Conservation (phyloP, 2,888 invertebrate species). For the Latrodectus elegans region DNA sequence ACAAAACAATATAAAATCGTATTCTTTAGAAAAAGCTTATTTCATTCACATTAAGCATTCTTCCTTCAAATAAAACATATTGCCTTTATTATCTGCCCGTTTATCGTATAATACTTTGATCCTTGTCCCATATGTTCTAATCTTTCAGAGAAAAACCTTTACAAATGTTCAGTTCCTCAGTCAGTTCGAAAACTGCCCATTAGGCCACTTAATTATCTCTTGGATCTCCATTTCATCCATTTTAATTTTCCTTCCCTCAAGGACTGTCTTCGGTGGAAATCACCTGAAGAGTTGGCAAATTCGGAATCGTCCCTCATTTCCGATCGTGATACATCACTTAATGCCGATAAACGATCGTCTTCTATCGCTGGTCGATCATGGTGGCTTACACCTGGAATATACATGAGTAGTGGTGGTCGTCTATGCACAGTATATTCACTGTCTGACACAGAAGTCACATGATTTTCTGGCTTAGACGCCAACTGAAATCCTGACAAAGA, state of each 20-base stretch:
- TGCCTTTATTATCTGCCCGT: too few relatives aligned
- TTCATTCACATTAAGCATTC: too few relatives aligned
- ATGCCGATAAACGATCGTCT: slow-evolving; percentile 60
- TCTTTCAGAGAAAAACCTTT: too few relatives aligned
- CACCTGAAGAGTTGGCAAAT: slow-evolving; percentile 18
- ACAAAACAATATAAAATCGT: background rate
- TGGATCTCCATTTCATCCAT: slow-evolving; percentile 66
- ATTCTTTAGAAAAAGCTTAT: background rate
- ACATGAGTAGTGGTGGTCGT: slow-evolving; percentile 69
- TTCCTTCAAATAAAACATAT: too few relatives aligned
- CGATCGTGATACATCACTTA: slow-evolving; percentile 45
- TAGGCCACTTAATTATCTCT: slow-evolving; percentile 8
- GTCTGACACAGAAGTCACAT: slow-evolving; percentile 59
- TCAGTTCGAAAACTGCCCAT: background rate
- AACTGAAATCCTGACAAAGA: slow-evolving; percentile 52
- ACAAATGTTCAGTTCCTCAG: too few relatives aligned
- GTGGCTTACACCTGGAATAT: slow-evolving; percentile 70
- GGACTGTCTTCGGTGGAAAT: slow-evolving; percentile 70
- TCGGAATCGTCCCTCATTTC: slow-evolving; percentile 30
- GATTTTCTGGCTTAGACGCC: slow-evolving; percentile 38
- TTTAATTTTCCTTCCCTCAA: slow-evolving; percentile 71
- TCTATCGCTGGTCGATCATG: slow-evolving; percentile 57
- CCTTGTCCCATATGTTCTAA: too few relatives aligned
- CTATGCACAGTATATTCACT: slow-evolving; percentile 55
- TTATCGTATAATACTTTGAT: too few relatives aligned